Percentiles rank a stretch among this genome's conserved stretches.
These are phyloP conservation scores for Scolopax bukidnonensis DNA, from an alignment of 2,797 vertebrate species.

Conservation along the genomic window DNA sequence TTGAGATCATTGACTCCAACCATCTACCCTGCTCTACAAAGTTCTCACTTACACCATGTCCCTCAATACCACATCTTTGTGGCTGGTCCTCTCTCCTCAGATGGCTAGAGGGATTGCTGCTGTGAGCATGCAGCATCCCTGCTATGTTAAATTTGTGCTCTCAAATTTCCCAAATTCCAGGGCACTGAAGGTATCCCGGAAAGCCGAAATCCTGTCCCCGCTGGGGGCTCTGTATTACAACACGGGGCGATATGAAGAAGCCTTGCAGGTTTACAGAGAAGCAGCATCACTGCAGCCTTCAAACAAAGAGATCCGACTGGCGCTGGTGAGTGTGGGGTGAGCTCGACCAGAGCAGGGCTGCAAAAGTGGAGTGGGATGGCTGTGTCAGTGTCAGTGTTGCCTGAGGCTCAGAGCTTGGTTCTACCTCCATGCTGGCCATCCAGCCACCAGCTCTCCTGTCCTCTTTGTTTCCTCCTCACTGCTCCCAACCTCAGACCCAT, in stretches of 20 bases:
- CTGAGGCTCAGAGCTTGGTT: background rate
- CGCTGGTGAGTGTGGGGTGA: constrained; percentile 81
- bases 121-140: background rate
- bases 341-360: background rate
- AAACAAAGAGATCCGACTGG: constrained; percentile 88
- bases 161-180: constrained; percentile 70
- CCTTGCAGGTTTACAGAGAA: constrained; percentile 89
- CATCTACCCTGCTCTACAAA: too few species aligned
- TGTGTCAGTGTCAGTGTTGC: background rate
- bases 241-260: constrained; percentile 91
- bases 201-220: constrained; percentile 89
- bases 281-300: constrained; percentile 85
- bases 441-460: fast-evolving
- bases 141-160: background rate
- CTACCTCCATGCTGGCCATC: fast-evolving
- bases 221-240: constrained; percentile 96
- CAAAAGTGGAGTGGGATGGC: fast-evolving
- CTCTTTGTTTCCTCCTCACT: background rate
- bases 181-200: constrained; percentile 87
- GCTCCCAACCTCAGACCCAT: background rate
- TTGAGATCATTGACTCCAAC: too few species aligned
- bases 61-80: background rate
- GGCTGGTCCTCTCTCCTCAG: background rate
- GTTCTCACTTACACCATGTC: too few species aligned
- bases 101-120: background rate